These are phyloP conservation scores for Parazoanthus atlanticus DNA, from an alignment of 92 coral and sea anemone species.

Conservation along the genomic window DNA sequence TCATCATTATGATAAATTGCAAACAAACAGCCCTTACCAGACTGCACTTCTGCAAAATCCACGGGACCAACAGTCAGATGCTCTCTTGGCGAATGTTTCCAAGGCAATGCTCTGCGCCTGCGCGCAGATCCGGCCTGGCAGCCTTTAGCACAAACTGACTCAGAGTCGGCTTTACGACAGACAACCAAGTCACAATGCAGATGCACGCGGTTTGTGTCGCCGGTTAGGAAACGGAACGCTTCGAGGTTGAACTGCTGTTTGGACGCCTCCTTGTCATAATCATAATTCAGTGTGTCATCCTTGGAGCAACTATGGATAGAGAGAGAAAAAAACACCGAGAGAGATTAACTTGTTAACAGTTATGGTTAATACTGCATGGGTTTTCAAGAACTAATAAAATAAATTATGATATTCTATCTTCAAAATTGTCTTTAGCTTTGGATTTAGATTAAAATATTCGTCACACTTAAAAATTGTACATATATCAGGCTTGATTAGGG, in stretches of 20 bases:
- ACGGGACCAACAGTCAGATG: neutral
- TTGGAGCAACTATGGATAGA: slow-evolving; percentile 56
- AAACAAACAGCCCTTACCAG: neutral
- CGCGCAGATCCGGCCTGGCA: slow-evolving; percentile 26
- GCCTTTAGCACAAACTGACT: slow-evolving; percentile 61
- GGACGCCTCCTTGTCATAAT: slow-evolving; percentile 54
- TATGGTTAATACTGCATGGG: too few species aligned
- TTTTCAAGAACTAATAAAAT: too few species aligned
- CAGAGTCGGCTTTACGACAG: slow-evolving; percentile 47
- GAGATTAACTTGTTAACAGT: too few species aligned
- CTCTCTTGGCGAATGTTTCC: neutral
- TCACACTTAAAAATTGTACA: too few species aligned
- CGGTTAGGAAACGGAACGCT: slow-evolving; percentile 42
- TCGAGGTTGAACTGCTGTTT: slow-evolving; percentile 51
- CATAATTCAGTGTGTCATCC: slow-evolving; percentile 68
- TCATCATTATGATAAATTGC: too few species aligned
- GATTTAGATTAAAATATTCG: too few species aligned
- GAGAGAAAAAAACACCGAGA: neutral
- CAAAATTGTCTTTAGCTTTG: too few species aligned
- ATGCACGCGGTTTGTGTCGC: slow-evolving; percentile 42
- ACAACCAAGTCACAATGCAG: slow-evolving; percentile 58
- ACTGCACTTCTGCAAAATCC: neutral
- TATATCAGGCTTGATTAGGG: too few species aligned
- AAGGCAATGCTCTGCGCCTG: slow-evolving; percentile 11
- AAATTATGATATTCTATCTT: too few species aligned